Base-by-base conservation (phyloP, 1,140 invertebrate species). In the Drosophila navojoa region DNA sequence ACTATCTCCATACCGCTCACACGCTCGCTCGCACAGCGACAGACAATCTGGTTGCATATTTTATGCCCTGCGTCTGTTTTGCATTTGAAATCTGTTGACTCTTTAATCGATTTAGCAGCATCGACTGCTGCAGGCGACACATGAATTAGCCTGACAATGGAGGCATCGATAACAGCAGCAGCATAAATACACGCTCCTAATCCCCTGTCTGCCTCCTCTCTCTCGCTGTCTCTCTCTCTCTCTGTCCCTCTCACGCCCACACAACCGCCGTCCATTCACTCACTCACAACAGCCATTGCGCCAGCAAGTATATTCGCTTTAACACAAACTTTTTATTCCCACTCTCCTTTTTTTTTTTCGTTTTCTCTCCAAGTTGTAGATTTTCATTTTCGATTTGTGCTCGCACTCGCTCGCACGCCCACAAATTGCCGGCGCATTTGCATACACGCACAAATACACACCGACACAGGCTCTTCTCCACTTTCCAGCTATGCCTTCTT, bases 101-200 rank as follows among this genome's bases (percentile, higher is more conserved):
- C 80, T 89, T 89, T 80, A 89, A 89, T 77, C 84, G 84, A 87
- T 89, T 89, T 77, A 77, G 69, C 67, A 81, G 78, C 62, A 38
- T 64, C 66, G 67, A 53, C 66, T 86, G 72, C 84, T 87, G 84
- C 79, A 89, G 67, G 55, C 84, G 84, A 87, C 84, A 87, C 84
- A 87, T 89, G 84, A 87, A 89, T 87, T 87, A 87, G 84, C 85
- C 77, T 70, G 70, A 87, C 85, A 87, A 87, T 89, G 52, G 59
- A 50, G 57, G 49, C 58, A 54, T 69, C 71, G 79, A 81, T 81
- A 75, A 67, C 79, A 58, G 57, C 45, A 63, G 58, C 49, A 63
- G 58, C 49, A 40, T 47, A 67, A 71, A 59, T 40, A 63, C 45
- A 22, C 27, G 5, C 6, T 27, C 10, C 27, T 4, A 29, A 6